These are phyloP conservation scores for Cyanocitta stelleri DNA, from an alignment of 2,113 vertebrate genomes.

Conservation along the genomic window DNA sequence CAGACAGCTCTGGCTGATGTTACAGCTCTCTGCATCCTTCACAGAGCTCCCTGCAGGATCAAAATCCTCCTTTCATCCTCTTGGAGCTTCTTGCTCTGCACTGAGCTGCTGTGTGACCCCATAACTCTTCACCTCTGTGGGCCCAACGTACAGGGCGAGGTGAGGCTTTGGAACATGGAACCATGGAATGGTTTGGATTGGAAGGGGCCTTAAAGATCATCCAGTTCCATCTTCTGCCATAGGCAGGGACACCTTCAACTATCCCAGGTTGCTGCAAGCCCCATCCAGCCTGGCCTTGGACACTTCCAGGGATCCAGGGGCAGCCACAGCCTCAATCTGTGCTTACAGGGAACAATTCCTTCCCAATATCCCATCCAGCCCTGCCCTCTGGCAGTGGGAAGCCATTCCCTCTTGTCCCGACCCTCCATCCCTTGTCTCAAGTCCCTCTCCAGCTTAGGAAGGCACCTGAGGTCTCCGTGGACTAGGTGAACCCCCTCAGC, in stretches of 20 bases:
- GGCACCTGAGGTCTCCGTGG: not conserved
- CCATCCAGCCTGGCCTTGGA: rapidly evolving
- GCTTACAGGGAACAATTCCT: not conserved
- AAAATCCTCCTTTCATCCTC: not conserved
- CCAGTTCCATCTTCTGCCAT: not conserved
- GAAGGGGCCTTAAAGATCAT: not conserved
- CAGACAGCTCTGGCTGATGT: rapidly evolving
- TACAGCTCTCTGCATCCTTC: rapidly evolving
- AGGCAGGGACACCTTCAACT: not conserved
- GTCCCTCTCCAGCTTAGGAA: not conserved
- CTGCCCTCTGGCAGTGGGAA: not conserved
- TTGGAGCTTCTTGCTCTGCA: not conserved
- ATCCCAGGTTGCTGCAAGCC: not conserved
- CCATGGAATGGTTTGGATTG: not conserved
- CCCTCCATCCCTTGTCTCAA: not conserved
- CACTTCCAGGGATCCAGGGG: not conserved
- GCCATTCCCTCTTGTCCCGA: not conserved
- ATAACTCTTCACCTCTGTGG: not conserved
- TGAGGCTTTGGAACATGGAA: not conserved
- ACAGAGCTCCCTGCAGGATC: not conserved
- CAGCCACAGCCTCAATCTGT: not conserved
- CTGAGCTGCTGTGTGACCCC: rapidly evolving
- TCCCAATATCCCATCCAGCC: rapidly evolving
- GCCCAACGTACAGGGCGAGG: not conserved
- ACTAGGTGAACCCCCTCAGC: not conserved